Evolutionary conservation across 2,113 vertebrate species (phyloP).

Genomic region (Podarcis raffonei): DNA sequence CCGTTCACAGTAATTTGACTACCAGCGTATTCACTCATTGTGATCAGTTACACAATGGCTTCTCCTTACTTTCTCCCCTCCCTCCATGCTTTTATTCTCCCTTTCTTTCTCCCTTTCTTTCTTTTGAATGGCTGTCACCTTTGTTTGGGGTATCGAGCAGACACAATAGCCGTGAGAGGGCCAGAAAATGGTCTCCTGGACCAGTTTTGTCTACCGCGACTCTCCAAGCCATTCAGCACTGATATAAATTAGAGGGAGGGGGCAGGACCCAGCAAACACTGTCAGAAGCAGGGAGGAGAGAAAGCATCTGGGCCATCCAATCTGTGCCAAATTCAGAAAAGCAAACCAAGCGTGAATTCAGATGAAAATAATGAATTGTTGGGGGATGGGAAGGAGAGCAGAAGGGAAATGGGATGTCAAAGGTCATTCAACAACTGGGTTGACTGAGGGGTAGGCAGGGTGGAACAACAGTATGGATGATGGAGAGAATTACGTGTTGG

Average conservation of each 20-base stretch:
- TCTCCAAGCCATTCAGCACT: constrained; percentile 36
- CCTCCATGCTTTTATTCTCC: constrained; percentile 38
- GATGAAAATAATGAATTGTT: constrained; percentile 75
- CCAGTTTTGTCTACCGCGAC: background rate
- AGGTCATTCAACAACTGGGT: constrained; percentile 58
- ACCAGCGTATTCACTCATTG: constrained; percentile 39
- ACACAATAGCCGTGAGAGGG: constrained; percentile 14
- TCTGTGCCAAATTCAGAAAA: constrained; percentile 67
- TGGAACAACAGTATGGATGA: background rate
- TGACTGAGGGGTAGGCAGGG: constrained; percentile 51
- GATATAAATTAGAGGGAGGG: constrained; percentile 29
- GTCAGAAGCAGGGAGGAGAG: constrained; percentile 27
- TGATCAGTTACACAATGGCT: constrained; percentile 33
- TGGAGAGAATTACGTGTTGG: background rate
- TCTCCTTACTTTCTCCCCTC: constrained; percentile 52
- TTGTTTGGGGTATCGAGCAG: constrained; percentile 31
- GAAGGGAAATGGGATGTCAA: constrained; percentile 56
- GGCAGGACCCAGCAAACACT: constrained; percentile 14
- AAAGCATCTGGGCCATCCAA: constrained; percentile 44
- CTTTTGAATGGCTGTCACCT: constrained; percentile 39
- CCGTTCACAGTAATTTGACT: constrained; percentile 40
- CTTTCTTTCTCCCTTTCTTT: constrained; percentile 46
- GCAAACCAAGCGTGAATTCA: constrained; percentile 62
- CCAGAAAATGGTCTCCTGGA: constrained; percentile 28
- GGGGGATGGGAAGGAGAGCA: background rate